Conservation (phyloP, 2,113 vertebrate species). For the Corythaixoides concolor region DNA sequence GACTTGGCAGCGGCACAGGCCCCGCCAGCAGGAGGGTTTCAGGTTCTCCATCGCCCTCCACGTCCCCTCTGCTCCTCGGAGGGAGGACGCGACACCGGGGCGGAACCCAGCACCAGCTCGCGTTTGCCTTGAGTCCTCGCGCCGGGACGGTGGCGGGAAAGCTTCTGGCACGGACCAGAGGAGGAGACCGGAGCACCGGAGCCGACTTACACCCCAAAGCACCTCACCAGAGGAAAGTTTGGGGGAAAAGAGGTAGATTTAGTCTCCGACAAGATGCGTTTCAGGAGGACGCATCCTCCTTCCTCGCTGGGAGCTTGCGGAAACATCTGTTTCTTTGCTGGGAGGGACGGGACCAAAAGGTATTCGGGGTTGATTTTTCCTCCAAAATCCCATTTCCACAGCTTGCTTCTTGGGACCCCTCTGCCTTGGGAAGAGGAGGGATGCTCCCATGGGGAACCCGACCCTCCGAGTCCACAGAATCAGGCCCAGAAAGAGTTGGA, state of each 20-base stretch:
- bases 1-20: not conserved
- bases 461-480: accelerated
- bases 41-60: not conserved
- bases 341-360: not conserved
- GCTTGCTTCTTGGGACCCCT: not conserved
- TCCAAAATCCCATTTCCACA: accelerated
- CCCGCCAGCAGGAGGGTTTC: not conserved
- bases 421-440: not conserved
- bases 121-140: accelerated
- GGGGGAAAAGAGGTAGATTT: not conserved
- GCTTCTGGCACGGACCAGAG: accelerated
- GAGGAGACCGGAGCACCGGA: not conserved
- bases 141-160: not conserved
- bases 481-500: no score
- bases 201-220: no score
- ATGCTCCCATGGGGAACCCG: not conserved
- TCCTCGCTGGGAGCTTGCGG: not conserved
- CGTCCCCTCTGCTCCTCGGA: not conserved
- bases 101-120: accelerated
- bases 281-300: not conserved
- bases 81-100: not conserved
- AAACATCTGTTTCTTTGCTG: not conserved
- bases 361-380: no score
- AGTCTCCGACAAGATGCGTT: accelerated
- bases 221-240: not conserved